Evolutionary conservation across 1,140 invertebrate genomes (phyloP), one percentile per base, ranked within the genome.

Genomic region (Carcinoscorpius rotundicauda): DNA sequence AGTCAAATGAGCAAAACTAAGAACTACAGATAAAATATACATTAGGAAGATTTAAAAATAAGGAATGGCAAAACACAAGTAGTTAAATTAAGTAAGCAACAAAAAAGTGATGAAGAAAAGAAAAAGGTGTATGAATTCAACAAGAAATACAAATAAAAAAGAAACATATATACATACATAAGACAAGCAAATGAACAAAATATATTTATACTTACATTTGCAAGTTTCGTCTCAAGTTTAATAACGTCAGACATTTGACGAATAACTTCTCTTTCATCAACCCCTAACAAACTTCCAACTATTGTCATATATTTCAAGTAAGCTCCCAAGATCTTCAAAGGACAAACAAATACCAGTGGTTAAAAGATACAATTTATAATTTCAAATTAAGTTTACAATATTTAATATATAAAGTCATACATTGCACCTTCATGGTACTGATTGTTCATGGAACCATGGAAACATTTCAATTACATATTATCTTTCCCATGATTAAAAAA

Each of bases 231-330:
- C 72, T 85, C 83, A 70, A 98, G 93, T 11, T 86, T 82, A 49
- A 97, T 87, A 0, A 97, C 84, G 51, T 83, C 85, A 66, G 80
- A 78, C 86, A 91, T 88, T 75, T 89, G 85, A 50, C 74, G 72
- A 67, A 79, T 80, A 2, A 88, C 89, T 3, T 82, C 80, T 6
- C 89, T 86, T 72, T 87, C 85, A 68, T 91, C 86, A 0, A 87
- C 91, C 1, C 92, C 92, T 10, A 98, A 75, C 3, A 97, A 78
- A 4, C 91, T 85, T 57, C 89, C 91, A 69, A 96, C 81, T 81
- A 85, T 87, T 0, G 88, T 91, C 91, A 97, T 96, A 75, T 93
- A 97, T 57, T 91, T 86, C 67, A 94, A 78, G 74, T 95, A 96
- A 0, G 91, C 92, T 8, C 83, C 80, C 51, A 95, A 75, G 8